A percentile compares a stretch with the other conserved stretches of the same genome.
These are phyloP conservation scores for Gonioctena quinquepunctata DNA, from an alignment of 1,140 invertebrate genomes.

Conservation along the genomic window DNA sequence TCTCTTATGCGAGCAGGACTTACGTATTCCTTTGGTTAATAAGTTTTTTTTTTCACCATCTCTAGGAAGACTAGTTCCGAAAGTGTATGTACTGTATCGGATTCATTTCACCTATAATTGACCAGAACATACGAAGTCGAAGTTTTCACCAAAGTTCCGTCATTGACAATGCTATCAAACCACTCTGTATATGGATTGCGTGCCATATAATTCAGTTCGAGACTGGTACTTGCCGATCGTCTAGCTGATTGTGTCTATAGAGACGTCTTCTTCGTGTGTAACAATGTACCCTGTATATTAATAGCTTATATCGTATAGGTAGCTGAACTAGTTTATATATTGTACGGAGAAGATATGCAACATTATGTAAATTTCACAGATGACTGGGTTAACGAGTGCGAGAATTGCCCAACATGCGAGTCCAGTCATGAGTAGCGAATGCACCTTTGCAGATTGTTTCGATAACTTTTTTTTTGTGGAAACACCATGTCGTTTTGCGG, in stretches of 20 bases:
- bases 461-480: background rate
- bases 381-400: background rate
- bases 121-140: too few species aligned
- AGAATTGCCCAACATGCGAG: background rate
- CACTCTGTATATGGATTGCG: background rate
- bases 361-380: background rate
- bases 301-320: background rate
- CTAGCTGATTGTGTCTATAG: background rate
- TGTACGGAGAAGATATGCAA: background rate
- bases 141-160: too few species aligned
- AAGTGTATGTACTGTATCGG: too few species aligned
- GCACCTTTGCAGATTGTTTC: background rate
- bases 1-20: too few species aligned
- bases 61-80: too few species aligned
- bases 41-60: too few species aligned
- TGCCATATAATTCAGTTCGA: background rate
- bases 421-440: background rate
- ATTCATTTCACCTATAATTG: too few species aligned
- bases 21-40: too few species aligned
- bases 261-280: background rate
- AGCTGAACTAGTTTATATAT: background rate
- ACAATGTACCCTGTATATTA: background rate
- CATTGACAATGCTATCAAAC: too few species aligned
- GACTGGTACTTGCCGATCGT: background rate
- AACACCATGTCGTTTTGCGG: background rate